Conservation (phyloP, 1,140 invertebrate genomes). For the Diprion similis region DNA sequence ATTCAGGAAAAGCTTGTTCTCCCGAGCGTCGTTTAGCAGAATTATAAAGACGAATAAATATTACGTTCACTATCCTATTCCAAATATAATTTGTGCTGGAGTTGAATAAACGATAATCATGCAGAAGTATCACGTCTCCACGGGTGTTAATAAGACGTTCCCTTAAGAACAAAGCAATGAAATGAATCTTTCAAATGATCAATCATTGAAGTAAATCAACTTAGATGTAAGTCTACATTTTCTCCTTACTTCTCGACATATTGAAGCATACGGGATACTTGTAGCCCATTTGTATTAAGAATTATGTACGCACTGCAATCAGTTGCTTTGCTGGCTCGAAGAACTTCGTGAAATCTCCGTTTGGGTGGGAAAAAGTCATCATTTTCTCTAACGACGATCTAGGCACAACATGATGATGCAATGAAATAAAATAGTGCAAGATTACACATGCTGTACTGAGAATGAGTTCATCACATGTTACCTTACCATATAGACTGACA, state of each 20-base stretch:
- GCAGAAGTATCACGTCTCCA: constrained; percentile 72
- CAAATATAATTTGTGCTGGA: constrained; percentile 75
- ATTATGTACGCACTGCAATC: constrained; percentile 77
- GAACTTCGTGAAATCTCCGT: constrained; percentile 60
- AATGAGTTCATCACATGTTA: background rate
- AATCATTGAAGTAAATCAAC: constrained; percentile 17
- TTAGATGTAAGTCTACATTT: constrained; percentile 8
- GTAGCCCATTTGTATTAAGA: constrained; percentile 74
- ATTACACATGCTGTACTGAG: too few relatives aligned
- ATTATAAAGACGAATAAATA: constrained; percentile 71
- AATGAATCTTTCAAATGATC: constrained; percentile 10
- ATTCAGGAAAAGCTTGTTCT: constrained; percentile 42
- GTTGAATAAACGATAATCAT: constrained; percentile 72
- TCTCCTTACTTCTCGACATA: constrained; percentile 70
- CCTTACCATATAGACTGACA: constrained; percentile 44
- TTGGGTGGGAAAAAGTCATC: constrained; percentile 72
- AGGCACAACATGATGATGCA: constrained; percentile 27
- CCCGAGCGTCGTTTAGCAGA: constrained; percentile 43
- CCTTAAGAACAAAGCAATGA: constrained; percentile 54
- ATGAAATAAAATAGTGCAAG: background rate
- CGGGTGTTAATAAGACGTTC: constrained; percentile 72
- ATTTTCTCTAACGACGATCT: constrained; percentile 69
- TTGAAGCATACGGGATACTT: constrained; percentile 69
- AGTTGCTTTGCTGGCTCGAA: constrained; percentile 65
- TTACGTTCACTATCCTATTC: constrained; percentile 76